Base-by-base conservation (phyloP, 2,888 invertebrate species). In the Julus scandinavius region DNA sequence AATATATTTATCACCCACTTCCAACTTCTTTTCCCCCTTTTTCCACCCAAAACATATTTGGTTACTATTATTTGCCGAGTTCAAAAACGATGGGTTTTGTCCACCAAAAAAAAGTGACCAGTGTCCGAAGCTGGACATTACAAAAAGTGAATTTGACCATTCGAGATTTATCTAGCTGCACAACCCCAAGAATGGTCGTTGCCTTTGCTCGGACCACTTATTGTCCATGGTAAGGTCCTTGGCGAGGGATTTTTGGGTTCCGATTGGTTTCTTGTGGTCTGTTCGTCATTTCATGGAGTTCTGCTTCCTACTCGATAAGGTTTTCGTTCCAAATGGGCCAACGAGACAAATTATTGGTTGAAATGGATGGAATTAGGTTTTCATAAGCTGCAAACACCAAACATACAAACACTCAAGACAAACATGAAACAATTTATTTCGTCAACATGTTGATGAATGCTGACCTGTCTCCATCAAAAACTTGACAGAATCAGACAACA, bases 21-120 rank as follows among this genome's bases (percentile, higher is more conserved):
- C 80, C 80, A 5, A 85, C 50, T 85, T 85, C 85, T 41, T n/a
- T 45, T 20, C 45, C 80, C 80, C 80, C n/a, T n/a, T 80, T 72
- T 80, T 80, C 80, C 80, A 80, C 80, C 80, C 80, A 80, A 80
- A 80, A 80, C 80, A 80, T 80, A 80, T 80, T 80, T 29, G 38
- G 80, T 80, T 80, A 80, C 80, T 38, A 80, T 80, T 80, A 80
- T 80, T 38, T 20, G 80, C 13, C 38, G 38, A 6, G 38, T 80
- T 80, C 38, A 38, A 38, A 80, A 80, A 80, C 80, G 80, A 13
- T 29, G 38, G 54, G 29, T 80, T 80, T 38, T 38, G 38, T 38
- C 80, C 80, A 20, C 80, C 80, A 29, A 38, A 80, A 80, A 45
- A 80, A 80, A 80, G 80, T 80, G 80, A 80, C 80, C 80, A 80